Base-by-base conservation (phyloP, 2,113 vertebrate species). In the Muscicapa adusta region DNA sequence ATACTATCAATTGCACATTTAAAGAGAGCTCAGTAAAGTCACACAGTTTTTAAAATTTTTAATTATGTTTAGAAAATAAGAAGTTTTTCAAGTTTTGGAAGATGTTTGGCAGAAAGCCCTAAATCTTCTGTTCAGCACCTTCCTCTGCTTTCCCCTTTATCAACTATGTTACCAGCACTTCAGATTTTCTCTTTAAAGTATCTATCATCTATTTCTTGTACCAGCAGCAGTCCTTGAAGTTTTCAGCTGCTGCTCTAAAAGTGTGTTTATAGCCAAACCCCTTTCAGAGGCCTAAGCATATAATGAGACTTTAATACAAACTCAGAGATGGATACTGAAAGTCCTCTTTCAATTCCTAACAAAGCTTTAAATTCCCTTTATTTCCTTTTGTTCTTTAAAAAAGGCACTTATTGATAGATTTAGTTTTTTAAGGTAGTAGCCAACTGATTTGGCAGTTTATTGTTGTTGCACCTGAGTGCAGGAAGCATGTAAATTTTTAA, bases 301-400 rank as follows among this genome's bases (percentile, higher is more conserved):
- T 71, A 65, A 70, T 67, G 34, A 74, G 29, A 43, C 80, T 91
- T 47, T 58, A 43, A 85, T 47, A 38, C 85, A 85, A 93, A 63
- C 65, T 71, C 53, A 17, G 50, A 72, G 40, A 63, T 1, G 3
- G 26, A 45, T 57, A 54, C 38, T 42, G 29, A 7, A 36, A 84
- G 12, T 38, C 28, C 1, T 0, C 9, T 88, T 79, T 61, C 47
- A 88, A 48, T 70, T 62, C 26, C 33, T 61, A 82, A 82, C 29
- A 62, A 82, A 85, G 17, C 18, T 87, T 89, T 63, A n/a, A 56
- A 43, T 72, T 93, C 62, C 7, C 22, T 85, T 66, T 81, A n/a
- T 66, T 88, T 91, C 51, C 33, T 90, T 91, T 91, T 19, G 60
- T 73, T 12, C 19, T 71, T 71, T 2, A 23, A 54, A 60, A 74